Evolutionary conservation across 2,888 invertebrate genomes (phyloP), one percentile per base, ranked within the genome.

Genomic region (Cheilosia pagana): DNA sequence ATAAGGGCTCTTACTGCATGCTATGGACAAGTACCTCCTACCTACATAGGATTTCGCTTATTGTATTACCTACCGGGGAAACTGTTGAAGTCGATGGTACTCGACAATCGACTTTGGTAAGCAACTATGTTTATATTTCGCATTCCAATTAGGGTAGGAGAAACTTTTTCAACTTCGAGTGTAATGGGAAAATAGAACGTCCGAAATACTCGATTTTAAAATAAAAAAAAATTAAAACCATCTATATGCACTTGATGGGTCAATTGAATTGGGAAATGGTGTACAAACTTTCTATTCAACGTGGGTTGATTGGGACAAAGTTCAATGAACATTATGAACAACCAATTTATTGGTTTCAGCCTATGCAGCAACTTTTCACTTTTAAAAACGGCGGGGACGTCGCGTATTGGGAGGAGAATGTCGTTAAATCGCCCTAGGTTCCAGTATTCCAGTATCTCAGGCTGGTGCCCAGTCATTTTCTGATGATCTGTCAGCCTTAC

Each of bases 111-210:
- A 14, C 43, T 72, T 72, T 25, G 23, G 16, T 8, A 45, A 39
- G 53, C 50, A 65, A 52, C 23, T 72, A 50, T 12, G 50, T 72
- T 72, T 72, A 48, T 79, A 60, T 67, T 52, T 53, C 53, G 65
- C 39, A 28, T 45, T 65, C 67, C 79, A 79, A 79, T 79, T 79
- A 79, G 59, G 57, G 43, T 23, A 52, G 53, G 23, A 25, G 19
- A 60, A 79, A 74, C 45, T 74, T 79, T 60, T 48, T 31, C 3
- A 67, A 79, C 50, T 59, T 72, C 48, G 48, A 65, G 55, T 63
- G 57, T 31, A 21, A 57, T 31, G 23, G 23, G 4, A 68, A 68
- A 53, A 23, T 67, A 4, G 23, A 78, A 72, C 50, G 62, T 62
- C 60, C 45, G 3, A 50, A 71, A 71, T 39, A 55, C 65, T 39